Percentiles rank a stretch among this genome's conserved stretches.
These are phyloP conservation scores for Oopsacas minuta DNA, from an alignment of 37 sponge, comb jelly and placozoan genomes.

Conservation along the genomic window DNA sequence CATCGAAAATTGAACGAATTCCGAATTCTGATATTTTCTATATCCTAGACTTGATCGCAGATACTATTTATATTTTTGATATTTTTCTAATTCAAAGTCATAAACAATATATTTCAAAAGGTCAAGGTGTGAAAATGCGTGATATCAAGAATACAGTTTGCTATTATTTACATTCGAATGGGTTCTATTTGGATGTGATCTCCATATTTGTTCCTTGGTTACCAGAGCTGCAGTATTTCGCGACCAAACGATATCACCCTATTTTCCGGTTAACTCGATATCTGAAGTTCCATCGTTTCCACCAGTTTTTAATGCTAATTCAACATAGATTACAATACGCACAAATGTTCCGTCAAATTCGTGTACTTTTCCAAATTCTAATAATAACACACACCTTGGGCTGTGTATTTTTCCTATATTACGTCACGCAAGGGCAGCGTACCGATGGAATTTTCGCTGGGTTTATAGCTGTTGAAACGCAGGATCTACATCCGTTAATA, in stretches of 20 bases:
- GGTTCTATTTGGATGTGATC: neutral
- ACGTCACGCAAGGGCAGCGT: neutral
- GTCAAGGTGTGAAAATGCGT: neutral
- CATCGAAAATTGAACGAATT: neutral
- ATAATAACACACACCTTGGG: neutral
- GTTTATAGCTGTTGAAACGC: neutral
- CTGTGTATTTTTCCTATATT: neutral
- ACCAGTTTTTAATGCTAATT: neutral
- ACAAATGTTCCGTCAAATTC: neutral
- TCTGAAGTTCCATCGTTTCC: neutral
- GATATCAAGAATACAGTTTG: neutral
- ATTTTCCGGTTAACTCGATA: neutral
- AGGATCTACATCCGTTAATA: neutral
- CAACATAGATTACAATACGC: slow-evolving; percentile 4
- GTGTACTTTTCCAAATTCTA: neutral
- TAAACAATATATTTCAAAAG: neutral
- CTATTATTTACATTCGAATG: neutral
- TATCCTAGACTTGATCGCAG: neutral
- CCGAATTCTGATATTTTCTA: neutral
- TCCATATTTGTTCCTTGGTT: neutral
- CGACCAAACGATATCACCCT: neutral
- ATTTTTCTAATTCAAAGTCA: neutral
- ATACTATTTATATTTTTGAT: neutral
- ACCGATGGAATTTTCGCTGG: neutral
- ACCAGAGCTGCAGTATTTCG: neutral